Conservation (phyloP, 2,888 invertebrate genomes). For the Xestobium rufovillosum region DNA sequence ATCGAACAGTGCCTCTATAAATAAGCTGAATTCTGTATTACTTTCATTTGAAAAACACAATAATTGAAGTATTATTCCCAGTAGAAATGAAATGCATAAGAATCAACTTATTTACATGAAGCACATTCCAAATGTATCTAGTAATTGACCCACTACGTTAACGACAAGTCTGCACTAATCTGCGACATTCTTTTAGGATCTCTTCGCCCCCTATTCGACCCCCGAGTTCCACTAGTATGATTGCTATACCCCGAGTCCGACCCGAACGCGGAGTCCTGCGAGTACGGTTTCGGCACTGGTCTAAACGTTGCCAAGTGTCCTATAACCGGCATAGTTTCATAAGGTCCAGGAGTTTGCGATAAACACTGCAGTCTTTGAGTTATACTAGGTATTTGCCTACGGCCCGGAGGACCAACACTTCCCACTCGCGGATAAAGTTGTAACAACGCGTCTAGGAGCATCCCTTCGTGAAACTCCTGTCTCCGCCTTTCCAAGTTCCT, state of each 20-base stretch:
- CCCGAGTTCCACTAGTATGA: constrained; percentile 57
- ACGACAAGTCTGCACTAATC: constrained; percentile 41
- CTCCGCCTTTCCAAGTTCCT: constrained; percentile 49
- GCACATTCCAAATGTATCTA: too few relatives aligned
- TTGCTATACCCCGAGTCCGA: constrained; percentile 84
- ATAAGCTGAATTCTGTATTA: too few relatives aligned
- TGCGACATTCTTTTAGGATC: constrained; percentile 41
- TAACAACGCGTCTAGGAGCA: constrained; percentile 64
- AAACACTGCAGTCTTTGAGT: constrained; percentile 42
- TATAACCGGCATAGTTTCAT: constrained; percentile 64
- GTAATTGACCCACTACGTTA: constrained; percentile 31
- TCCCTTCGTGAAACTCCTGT: constrained; percentile 74
- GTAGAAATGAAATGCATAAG: too few relatives aligned
- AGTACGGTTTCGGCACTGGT: constrained; percentile 57
- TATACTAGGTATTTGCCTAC: constrained; percentile 40
- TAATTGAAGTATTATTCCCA: too few relatives aligned
- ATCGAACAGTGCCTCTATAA: too few relatives aligned
- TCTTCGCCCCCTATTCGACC: constrained; percentile 37
- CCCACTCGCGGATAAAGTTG: constrained; percentile 67
- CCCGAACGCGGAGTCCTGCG: constrained; percentile 70
- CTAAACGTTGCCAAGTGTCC: constrained; percentile 55
- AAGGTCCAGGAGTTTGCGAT: constrained; percentile 46
- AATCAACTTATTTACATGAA: too few relatives aligned
- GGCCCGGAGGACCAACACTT: constrained; percentile 49
- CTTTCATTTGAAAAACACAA: too few relatives aligned